Base-by-base conservation (phyloP, 2,113 vertebrate genomes). In the Coptodon rendalli region DNA sequence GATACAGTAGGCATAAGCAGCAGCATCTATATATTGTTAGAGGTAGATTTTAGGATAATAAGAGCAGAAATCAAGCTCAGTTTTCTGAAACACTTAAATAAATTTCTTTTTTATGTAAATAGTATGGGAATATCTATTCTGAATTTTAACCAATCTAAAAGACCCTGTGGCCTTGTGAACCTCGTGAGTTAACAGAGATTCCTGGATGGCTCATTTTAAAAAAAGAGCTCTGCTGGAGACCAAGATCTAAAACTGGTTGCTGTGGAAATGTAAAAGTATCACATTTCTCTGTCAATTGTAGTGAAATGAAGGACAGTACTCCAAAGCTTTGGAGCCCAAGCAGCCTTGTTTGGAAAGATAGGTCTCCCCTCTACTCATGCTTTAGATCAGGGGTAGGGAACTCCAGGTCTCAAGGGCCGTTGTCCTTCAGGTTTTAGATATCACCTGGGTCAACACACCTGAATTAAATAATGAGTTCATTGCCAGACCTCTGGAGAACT, bases 11-110 rank as follows among this genome's bases (percentile, higher is more conserved):
- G 68, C 68, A 56, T 89, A 94, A 93, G 90, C 50, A 80, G 88
- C 81, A 88, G 54, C 81, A 93, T 93, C 86, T 91, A 82, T 86
- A 90, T 87, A 90, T 83, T 93, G 82, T 85, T 48, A 93, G 84
- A 88, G 79, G 83, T 76, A 48, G 29, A 83, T 93, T 92, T 93
- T 59, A 93, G 94, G 82, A 93, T 94, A 91, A 88, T 90, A 91
- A 56, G 54, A 89, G 66, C 68, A 53, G 68, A 79, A 89, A 94
- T 93, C 90, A 91, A 92, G 82, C 50, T 27, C 59, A 48, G 53
- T 40, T 81, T 83, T 13, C 68, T 68, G 61, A 68, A 80, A 80
- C 22, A 79, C 38, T 88, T 83, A 45, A 71, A 29, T 88, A 82
- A 81, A 31, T 86, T 86, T 61, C 3, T 85, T 53, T 89, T 45